Evolutionary conservation across 2,797 vertebrate genomes (phyloP), one percentile per base, ranked within the genome.

Genomic region (Tragopan temminckii): DNA sequence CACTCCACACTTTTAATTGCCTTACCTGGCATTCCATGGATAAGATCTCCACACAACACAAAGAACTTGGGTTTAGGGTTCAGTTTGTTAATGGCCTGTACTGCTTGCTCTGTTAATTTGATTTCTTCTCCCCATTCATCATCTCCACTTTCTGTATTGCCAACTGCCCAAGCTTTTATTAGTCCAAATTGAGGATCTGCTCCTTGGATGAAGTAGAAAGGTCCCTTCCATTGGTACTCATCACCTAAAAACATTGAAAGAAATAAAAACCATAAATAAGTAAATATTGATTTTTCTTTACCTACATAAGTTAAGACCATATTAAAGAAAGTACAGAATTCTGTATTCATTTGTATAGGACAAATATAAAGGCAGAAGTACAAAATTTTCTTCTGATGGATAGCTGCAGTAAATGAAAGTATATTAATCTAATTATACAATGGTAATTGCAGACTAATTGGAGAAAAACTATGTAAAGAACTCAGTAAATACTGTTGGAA

Each of bases 101-200:
- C 98, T 1, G 99, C 98, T 93, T 98, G 98, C 83, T 98, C 97
- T 24, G 98, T 98, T 77, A 99, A 98, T 85, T 95, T 97, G 38
- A 99, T 98, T 97, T 99, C 99, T 88, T 99, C 98, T 1, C 38
- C 96, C 99, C 99, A 99, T 88, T 99, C 99, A 21, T 99, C 98
- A 5, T 99, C 99, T 27, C 98, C 98, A 2, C 89, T 97, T 5
- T 97, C 88, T 27, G 96, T 98, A 95, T 99, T 98, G 8, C 99
- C 98, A 1, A 97, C 96, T 82, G 97, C 96, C 99, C 99, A 99
- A n/a, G 99, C 98, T 96, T 99, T 99, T 98, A 99, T 99, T 90
- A 99, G 97, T 6, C 99, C 99, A n/a, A 99, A 98, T 97, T 99
- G 99, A 27, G 99, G 99, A 97, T 99, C 99, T 13, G 99, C 98